Conservation (phyloP, 2,797 vertebrate species). For the Lemur catta region DNA sequence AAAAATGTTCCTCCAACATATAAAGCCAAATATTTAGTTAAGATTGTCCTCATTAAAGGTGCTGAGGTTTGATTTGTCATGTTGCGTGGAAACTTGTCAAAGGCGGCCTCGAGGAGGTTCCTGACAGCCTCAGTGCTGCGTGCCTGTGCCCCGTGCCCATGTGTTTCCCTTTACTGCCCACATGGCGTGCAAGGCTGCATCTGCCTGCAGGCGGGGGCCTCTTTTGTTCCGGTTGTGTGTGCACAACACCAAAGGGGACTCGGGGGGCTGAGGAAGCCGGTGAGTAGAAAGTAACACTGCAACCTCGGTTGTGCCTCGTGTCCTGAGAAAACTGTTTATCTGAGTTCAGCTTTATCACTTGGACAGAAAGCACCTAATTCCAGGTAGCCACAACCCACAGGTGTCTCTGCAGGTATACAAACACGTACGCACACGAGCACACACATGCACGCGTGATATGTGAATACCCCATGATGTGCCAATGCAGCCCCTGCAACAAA, state of each 20-base stretch:
- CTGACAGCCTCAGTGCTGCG: fast-evolving
- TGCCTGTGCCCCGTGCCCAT: fast-evolving
- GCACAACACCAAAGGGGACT: not conserved
- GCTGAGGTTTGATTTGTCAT: not conserved
- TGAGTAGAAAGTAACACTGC: fast-evolving
- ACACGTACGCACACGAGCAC: fast-evolving
- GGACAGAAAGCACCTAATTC: not conserved
- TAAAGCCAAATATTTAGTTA: not conserved
- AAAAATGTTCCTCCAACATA: not conserved
- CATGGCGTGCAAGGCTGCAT: fast-evolving
- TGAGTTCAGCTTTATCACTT: fast-evolving
- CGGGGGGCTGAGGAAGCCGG: fast-evolving
- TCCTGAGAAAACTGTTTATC: fast-evolving
- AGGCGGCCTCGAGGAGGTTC: fast-evolving
- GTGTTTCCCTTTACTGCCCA: no score
- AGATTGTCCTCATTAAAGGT: not conserved
- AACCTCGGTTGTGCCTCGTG: fast-evolving
- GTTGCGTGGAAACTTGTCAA: not conserved
- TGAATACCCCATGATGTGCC: not conserved
- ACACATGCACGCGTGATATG: fast-evolving
- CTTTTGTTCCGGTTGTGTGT: not conserved
- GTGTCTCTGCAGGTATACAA: fast-evolving
- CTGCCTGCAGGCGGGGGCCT: fast-evolving
- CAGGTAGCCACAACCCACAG: fast-evolving
- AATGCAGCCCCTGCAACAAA: fast-evolving